Evolutionary conservation across 2,113 vertebrate genomes (phyloP).

Genomic region (Sus scrofa): T2T-Sscrofa CM000830.6:131184001-131184500

Average conservation of each 20-base stretch:
- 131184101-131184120: not conserved
- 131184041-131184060: not conserved
- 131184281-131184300: not conserved
- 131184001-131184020: not conserved
- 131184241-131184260: not conserved
- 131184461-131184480: not conserved
- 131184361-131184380: not conserved
- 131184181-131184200: not conserved
- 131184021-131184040: not conserved
- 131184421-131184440: not conserved
- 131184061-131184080: not conserved
- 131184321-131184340: not conserved
- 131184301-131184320: not conserved
- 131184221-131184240: conserved; percentile 38
- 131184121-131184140: not conserved
- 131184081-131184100: not conserved
- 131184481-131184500: not conserved
- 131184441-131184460: not conserved
- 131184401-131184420: not conserved
- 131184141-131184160: not conserved
- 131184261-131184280: not conserved
- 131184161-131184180: not conserved
- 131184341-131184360: not conserved
- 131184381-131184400: not conserved
- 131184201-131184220: not conserved